These are phyloP conservation scores for Anodontia alba DNA, from an alignment of 2,888 invertebrate genomes.

Conservation along the genomic window DNA sequence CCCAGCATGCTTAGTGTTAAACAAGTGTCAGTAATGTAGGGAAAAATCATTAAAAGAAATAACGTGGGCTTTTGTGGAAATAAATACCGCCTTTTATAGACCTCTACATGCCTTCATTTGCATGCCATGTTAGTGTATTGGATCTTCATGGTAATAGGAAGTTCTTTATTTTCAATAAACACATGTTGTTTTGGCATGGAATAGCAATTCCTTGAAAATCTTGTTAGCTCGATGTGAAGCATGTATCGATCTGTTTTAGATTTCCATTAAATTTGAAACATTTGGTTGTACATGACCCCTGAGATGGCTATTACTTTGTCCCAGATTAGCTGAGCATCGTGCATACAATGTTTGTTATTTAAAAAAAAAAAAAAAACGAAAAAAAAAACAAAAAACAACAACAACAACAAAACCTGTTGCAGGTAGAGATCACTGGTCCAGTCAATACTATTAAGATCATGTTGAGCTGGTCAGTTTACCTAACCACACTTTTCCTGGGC, in stretches of 20 bases:
- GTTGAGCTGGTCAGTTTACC: too few relatives aligned
- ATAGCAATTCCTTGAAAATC: background rate
- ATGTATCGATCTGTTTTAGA: background rate
- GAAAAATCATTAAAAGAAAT: background rate
- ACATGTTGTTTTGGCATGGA: background rate
- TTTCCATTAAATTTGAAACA: background rate
- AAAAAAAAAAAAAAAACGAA: too few relatives aligned
- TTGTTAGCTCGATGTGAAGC: background rate
- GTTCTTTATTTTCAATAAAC: background rate
- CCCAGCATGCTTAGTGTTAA: too few relatives aligned
- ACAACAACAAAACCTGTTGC: too few relatives aligned
- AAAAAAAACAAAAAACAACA: too few relatives aligned
- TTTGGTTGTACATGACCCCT: too few relatives aligned
- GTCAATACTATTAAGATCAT: too few relatives aligned
- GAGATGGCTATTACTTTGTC: too few relatives aligned
- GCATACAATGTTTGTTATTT: too few relatives aligned
- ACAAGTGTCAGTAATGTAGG: background rate
- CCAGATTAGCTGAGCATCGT: too few relatives aligned
- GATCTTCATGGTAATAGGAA: background rate
- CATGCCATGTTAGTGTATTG: background rate
- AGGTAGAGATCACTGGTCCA: too few relatives aligned
- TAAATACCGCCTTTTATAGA: background rate
- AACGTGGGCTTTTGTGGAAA: background rate
- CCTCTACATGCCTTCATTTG: background rate
- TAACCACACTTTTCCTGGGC: too few relatives aligned